Evolutionary conservation across 2,888 invertebrate genomes (phyloP).

Genomic region (Drosophila kuntzei): DNA sequence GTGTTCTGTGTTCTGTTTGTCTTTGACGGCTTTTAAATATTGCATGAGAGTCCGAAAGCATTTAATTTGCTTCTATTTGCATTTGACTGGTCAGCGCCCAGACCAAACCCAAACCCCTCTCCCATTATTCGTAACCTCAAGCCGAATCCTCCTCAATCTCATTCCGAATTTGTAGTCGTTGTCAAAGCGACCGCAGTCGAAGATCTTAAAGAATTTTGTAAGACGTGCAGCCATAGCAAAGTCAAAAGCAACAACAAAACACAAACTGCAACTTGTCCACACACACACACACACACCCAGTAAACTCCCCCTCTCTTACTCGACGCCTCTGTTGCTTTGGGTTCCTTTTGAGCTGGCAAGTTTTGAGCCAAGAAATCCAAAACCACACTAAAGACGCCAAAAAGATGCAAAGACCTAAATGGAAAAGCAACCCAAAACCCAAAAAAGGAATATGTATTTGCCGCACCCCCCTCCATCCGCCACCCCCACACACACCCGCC

Average conservation of each 20-base stretch:
- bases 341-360: slow-evolving; percentile 53
- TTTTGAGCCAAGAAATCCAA: slow-evolving; percentile 77
- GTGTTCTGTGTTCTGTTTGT: slow-evolving; percentile 37
- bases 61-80: slow-evolving; percentile 70
- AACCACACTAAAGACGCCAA: slow-evolving; percentile 79
- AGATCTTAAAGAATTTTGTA: slow-evolving; percentile 81
- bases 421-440: slow-evolving; percentile 57
- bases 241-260: slow-evolving; percentile 48
- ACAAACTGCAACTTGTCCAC: slow-evolving; percentile 65
- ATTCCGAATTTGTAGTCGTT: slow-evolving; percentile 38
- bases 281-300: slow-evolving; percentile 6
- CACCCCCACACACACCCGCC: neutral
- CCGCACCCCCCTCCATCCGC: neutral
- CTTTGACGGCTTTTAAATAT: slow-evolving; percentile 65
- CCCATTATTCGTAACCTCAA: neutral
- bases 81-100: slow-evolving; percentile 62
- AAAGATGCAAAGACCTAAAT: slow-evolving; percentile 68
- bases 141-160: neutral
- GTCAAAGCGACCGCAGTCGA: slow-evolving; percentile 83
- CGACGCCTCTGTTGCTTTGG: neutral
- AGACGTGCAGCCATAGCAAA: slow-evolving; percentile 64
- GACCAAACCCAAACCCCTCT: slow-evolving; percentile 1
- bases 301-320: neutral
- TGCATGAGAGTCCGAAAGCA: slow-evolving; percentile 57
- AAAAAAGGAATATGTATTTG: slow-evolving; percentile 46